These are phyloP conservation scores for Ctenopoma kingsleyae DNA, from an alignment of 2,797 vertebrate genomes.

Conservation along the genomic window DNA sequence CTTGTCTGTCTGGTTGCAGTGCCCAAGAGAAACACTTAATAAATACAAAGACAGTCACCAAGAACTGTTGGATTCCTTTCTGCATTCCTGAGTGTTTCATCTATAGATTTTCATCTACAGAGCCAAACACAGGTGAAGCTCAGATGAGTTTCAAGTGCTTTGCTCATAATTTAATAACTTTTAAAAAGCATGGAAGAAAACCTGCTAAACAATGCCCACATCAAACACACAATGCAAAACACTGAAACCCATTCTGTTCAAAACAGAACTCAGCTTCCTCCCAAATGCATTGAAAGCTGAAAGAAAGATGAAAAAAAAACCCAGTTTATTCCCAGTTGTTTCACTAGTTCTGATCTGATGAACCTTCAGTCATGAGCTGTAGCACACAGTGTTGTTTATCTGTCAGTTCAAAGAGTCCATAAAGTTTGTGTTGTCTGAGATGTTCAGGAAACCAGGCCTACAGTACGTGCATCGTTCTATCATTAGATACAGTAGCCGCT, in stretches of 20 bases:
- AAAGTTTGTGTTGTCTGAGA: slow-evolving; percentile 11
- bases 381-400: background rate
- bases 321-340: slow-evolving; percentile 4
- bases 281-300: slow-evolving; percentile 1
- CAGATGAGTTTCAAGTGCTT: slow-evolving; percentile 26
- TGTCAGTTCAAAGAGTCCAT: slow-evolving; percentile 7
- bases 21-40: slow-evolving; percentile 2
- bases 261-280: slow-evolving; percentile 21
- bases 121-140: slow-evolving; percentile 19
- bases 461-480: slow-evolving; percentile 15
- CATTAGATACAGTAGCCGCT: slow-evolving; percentile 52
- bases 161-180: slow-evolving; percentile 14
- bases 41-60: slow-evolving; percentile 32
- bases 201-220: slow-evolving; percentile 37
- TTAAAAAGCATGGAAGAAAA: slow-evolving; percentile 15
- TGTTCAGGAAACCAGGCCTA: background rate
- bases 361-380: background rate
- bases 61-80: slow-evolving; percentile 61
- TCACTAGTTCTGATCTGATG: background rate
- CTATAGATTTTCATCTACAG: slow-evolving; percentile 38
- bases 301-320: background rate
- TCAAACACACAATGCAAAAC: slow-evolving; percentile 35
- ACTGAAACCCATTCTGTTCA: slow-evolving; percentile 27
- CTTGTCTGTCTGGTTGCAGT: background rate
- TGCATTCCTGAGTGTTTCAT: slow-evolving; percentile 62